These are phyloP conservation scores for Plumapathes pennacea DNA, from an alignment of 92 coral and sea anemone genomes.

Conservation along the genomic window DNA sequence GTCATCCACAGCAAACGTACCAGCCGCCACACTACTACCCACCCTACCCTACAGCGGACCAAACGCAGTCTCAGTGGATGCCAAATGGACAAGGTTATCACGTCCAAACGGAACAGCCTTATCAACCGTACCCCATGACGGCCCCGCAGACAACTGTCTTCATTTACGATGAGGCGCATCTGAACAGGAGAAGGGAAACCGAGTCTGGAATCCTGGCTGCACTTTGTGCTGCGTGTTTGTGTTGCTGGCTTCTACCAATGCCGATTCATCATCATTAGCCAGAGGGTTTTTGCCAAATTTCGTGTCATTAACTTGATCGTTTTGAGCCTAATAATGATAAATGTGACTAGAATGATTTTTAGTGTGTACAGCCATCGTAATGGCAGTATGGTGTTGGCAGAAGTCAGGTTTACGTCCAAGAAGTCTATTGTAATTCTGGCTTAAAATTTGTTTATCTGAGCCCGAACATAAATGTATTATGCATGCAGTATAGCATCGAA, in stretches of 20 bases:
- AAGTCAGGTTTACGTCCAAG: too few relatives aligned
- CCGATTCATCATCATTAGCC: too few relatives aligned
- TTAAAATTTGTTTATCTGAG: too few relatives aligned
- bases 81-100: constrained; percentile 4
- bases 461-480: too few relatives aligned
- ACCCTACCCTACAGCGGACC: background rate
- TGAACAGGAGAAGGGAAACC: constrained; percentile 37
- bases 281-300: too few relatives aligned
- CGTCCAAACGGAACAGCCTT: constrained; percentile 47
- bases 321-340: too few relatives aligned
- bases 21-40: constrained; percentile 40
- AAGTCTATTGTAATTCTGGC: too few relatives aligned
- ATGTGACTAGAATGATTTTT: too few relatives aligned
- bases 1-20: constrained; percentile 19
- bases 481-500: too few relatives aligned
- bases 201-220: constrained; percentile 63
- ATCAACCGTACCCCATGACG: constrained; percentile 51
- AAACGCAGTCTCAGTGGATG: constrained; percentile 2
- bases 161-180: constrained; percentile 44
- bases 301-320: too few relatives aligned
- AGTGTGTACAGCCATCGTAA: too few relatives aligned
- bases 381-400: too few relatives aligned
- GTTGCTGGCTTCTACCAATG: constrained; percentile 82
- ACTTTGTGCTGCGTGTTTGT: constrained; percentile 73
- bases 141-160: constrained; percentile 61